These are phyloP conservation scores for Drosophila colorata DNA, from an alignment of 2,888 invertebrate genomes.

Conservation along the genomic window DNA sequence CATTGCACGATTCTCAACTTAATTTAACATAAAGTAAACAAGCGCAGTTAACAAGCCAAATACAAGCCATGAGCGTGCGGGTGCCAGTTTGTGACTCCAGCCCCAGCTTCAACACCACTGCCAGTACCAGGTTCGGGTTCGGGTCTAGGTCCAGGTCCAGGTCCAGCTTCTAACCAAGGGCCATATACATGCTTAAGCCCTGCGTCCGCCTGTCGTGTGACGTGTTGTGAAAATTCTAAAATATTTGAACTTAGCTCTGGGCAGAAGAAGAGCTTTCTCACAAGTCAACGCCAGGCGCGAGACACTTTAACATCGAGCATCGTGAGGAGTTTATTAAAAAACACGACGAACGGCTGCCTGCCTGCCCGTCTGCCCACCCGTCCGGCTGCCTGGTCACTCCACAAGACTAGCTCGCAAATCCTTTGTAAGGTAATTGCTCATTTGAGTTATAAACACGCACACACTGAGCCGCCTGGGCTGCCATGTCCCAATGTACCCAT, in stretches of 20 bases:
- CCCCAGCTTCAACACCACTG: conserved; percentile 23
- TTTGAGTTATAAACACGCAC: conserved; percentile 79
- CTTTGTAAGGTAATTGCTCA: conserved; percentile 77
- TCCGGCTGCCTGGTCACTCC: conserved; percentile 10
- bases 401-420: conserved; percentile 47
- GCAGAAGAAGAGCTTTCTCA: conserved; percentile 58
- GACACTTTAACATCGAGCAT: conserved; percentile 64
- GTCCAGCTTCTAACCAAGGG: conserved; percentile 46
- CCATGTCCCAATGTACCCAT: conserved; percentile 11
- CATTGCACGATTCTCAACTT: conserved; percentile 83
- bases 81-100: conserved; percentile 55
- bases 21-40: conserved; percentile 84
- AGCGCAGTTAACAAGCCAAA: conserved; percentile 82
- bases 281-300: conserved; percentile 74
- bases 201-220: conserved; percentile 65
- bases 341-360: conserved; percentile 36
- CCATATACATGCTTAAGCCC: conserved; percentile 46
- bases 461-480: conserved; percentile 28
- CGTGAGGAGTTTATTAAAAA: conserved; percentile 78
- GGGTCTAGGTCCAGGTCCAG: conserved; percentile 5
- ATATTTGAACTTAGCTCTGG: conserved; percentile 58
- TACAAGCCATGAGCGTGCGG: conserved; percentile 79
- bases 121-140: conserved; percentile 8
- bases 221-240: conserved; percentile 73
- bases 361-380: background rate